These are phyloP conservation scores for Brienomyrus brachyistius DNA, from an alignment of 2,113 vertebrate species.

Conservation along the genomic window DNA sequence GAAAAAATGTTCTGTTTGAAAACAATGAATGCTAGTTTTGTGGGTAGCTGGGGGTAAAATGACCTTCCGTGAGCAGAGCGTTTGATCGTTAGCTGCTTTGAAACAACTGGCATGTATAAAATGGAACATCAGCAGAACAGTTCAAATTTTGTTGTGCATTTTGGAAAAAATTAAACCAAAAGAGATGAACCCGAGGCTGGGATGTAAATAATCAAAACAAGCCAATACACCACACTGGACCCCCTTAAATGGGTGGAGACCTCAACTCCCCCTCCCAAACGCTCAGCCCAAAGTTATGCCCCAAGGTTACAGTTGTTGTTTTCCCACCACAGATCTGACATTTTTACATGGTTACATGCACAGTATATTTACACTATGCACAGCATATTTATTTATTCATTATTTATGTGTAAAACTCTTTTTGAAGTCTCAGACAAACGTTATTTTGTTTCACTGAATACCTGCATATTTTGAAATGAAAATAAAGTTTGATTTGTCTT, in stretches of 20 bases:
- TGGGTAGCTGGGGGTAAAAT: not conserved
- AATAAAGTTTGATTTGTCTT: not conserved
- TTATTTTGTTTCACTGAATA: not conserved
- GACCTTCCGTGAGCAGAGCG: not conserved
- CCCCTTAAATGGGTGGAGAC: no score
- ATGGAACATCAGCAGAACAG: not conserved
- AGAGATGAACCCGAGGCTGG: not conserved
- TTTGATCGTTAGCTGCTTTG: not conserved
- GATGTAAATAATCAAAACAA: not conserved
- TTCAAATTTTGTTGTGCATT: not conserved
- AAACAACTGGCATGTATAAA: not conserved
- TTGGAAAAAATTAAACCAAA: not conserved
- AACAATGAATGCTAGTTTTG: not conserved
- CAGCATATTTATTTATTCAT: not conserved
- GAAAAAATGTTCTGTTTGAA: not conserved
- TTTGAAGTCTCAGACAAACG: not conserved
- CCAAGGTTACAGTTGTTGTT: not conserved
- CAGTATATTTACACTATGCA: not conserved
- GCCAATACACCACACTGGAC: not conserved
- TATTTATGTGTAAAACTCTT: not conserved
- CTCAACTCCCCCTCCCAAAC: no score
- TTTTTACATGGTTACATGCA: not conserved
- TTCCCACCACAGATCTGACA: not conserved
- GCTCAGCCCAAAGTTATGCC: not conserved
- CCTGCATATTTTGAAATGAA: not conserved